Base-by-base conservation (phyloP, 1,140 invertebrate genomes). In the Caerostris extrusa region DNA sequence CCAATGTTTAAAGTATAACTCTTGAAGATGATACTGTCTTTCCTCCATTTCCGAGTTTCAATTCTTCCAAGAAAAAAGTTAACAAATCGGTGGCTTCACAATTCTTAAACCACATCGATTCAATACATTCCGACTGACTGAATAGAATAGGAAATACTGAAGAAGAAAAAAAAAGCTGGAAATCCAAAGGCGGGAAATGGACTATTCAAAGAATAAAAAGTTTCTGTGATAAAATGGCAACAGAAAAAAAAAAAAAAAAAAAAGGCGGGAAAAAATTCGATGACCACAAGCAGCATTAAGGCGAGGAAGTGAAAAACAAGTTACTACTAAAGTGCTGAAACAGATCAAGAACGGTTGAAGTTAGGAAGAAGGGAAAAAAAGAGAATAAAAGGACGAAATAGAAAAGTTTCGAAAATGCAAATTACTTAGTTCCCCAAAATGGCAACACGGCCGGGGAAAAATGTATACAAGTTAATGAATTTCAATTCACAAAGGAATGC, bases 251-350 rank as follows among this genome's bases (percentile, higher is more conserved):
- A n/a, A n/a, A 77, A 77, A 77, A 19, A 34, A 34, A 77, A 10
- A 17, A 71, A 64, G 17, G 61, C 4, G 61, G 61, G 61, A 64
- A 53, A 77, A 77, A 77, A 77, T 77, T n/a, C 19, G 14, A n/a
- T 77, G 71, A 77, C 71, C n/a, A 77, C 71, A 77, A 77, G 34
- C 50, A 19, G 50, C 71, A 77, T 77, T 77, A 34, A 77, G 71
- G 50, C n/a, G 50, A 77, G 71, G 50, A 77, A 53, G 10, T 77
- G 50, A 53, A 77, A 53, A 77, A 77, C n/a, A n/a, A n/a, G n/a
- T n/a, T n/a, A n/a, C n/a, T n/a, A n/a, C n/a, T 5, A 77, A 77
- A n/a, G 50, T 77, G 50, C 71, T 77, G 19, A 53, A 77, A 77
- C 50, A 77, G 19, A 77, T 77, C 71, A 34, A 53, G 71, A 77